Percentiles rank a stretch among this genome's conserved stretches.
phyloP scores from a whole-genome alignment of 2,113 vertebrate species.

The Rallus limicola region DNA sequence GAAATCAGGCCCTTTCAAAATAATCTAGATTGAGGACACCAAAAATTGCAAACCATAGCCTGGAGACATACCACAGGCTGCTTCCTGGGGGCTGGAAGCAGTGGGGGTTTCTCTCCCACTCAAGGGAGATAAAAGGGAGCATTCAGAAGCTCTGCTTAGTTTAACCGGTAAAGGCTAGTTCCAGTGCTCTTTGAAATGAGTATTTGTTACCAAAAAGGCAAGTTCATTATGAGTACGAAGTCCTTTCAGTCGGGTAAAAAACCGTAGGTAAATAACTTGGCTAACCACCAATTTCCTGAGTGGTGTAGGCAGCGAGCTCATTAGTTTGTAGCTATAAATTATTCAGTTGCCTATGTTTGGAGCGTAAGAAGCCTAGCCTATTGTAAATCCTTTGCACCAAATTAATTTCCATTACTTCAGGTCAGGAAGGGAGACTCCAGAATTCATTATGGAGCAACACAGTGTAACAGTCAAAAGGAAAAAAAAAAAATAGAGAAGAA shows the following conservation, averaged over 20 bases:
- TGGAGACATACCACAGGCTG: neutral
- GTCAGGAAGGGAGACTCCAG: constrained; percentile 26
- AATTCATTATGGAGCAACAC: neutral
- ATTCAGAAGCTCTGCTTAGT: neutral
- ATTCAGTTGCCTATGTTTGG: neutral
- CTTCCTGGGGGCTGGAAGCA: neutral
- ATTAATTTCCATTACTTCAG: constrained; percentile 31
- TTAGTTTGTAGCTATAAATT: constrained; percentile 38
- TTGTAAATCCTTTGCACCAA: constrained; percentile 39
- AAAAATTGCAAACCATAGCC: neutral
- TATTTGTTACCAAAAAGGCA: neutral
- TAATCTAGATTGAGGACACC: neutral
- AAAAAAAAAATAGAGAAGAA: neutral
- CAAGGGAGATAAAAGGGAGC: neutral
- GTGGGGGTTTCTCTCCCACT: neutral
- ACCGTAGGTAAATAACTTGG: constrained; percentile 61
- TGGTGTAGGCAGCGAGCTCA: constrained; percentile 11
- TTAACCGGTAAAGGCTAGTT: neutral
- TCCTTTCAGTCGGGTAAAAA: constrained; percentile 45
- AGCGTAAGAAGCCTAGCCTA: neutral
- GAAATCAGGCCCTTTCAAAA: neutral
- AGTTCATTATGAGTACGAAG: constrained; percentile 6
- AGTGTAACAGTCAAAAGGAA: neutral
- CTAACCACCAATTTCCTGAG: constrained; percentile 71
- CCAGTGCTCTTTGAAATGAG: neutral